Conservation (phyloP, 2,113 vertebrate species). For the Illadopsis cleaveri region DNA sequence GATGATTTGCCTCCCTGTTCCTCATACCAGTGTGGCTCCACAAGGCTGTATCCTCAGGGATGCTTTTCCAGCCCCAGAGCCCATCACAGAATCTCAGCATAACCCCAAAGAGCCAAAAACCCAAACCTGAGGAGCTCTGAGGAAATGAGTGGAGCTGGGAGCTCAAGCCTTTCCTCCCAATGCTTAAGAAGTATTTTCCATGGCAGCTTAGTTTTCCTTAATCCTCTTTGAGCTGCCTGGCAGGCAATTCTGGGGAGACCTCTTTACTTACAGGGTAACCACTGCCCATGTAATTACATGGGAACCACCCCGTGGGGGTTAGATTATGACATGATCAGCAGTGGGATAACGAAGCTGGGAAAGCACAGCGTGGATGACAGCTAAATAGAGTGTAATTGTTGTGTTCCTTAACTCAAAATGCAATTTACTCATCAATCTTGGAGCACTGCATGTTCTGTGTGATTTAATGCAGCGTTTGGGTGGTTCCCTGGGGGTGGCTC, state of each 20-base stretch:
- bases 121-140: not conserved
- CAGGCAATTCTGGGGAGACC: not conserved
- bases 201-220: not conserved
- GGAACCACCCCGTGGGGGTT: not conserved
- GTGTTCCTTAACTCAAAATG: not conserved
- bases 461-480: not conserved
- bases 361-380: not conserved
- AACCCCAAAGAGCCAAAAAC: not conserved
- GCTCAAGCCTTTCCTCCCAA: not conserved
- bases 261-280: not conserved
- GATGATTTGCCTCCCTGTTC: not conserved
- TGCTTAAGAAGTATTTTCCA: not conserved
- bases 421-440: not conserved
- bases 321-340: not conserved
- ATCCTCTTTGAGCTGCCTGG: not conserved
- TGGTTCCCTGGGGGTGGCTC: not conserved
- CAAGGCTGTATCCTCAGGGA: rapidly evolving
- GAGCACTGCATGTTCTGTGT: not conserved
- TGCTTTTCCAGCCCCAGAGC: not conserved
- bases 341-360: not conserved
- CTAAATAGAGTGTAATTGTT: not conserved
- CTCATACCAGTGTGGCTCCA: not conserved
- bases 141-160: not conserved
- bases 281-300: not conserved
- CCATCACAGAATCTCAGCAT: rapidly evolving